phyloP scores from a whole-genome alignment of 1,140 invertebrate species.

The Ceratina calcarata region DNA sequence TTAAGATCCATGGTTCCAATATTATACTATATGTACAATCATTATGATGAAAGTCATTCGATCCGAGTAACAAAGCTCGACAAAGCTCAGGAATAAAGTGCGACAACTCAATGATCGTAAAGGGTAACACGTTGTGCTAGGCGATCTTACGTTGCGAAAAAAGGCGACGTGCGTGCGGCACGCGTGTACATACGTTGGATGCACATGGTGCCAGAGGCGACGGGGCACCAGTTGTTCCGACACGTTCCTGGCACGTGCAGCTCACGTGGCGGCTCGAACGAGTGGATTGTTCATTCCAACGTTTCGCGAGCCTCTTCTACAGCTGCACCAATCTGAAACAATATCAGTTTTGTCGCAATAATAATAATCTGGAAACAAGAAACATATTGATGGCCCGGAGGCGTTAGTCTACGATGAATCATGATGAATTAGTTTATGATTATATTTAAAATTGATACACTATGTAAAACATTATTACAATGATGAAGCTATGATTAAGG shows the following conservation, averaged over 20 bases:
- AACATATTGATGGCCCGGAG: background rate
- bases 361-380: conserved; percentile 52
- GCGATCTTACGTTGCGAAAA: conserved; percentile 42
- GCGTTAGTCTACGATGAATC: background rate
- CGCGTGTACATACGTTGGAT: conserved; percentile 57
- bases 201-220: conserved; percentile 73
- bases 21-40: background rate
- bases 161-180: conserved; percentile 43
- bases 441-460: too few relatives aligned
- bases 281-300: conserved; percentile 79
- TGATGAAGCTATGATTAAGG: too few relatives aligned
- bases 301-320: conserved; percentile 45
- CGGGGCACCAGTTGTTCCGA: conserved; percentile 76
- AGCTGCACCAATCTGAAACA: conserved; percentile 27
- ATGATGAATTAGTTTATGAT: background rate
- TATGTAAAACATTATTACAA: too few relatives aligned
- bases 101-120: background rate
- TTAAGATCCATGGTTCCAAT: background rate
- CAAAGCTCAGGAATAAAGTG: background rate
- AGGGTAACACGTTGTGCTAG: conserved; percentile 30
- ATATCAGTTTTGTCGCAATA: conserved; percentile 40
- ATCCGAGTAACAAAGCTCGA: background rate
- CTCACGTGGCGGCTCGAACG: conserved; percentile 72
- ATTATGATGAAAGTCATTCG: background rate
- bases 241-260: conserved; percentile 77